phyloP scores from a whole-genome alignment of 1,140 invertebrate species.

The Andricus grossulariae region DNA sequence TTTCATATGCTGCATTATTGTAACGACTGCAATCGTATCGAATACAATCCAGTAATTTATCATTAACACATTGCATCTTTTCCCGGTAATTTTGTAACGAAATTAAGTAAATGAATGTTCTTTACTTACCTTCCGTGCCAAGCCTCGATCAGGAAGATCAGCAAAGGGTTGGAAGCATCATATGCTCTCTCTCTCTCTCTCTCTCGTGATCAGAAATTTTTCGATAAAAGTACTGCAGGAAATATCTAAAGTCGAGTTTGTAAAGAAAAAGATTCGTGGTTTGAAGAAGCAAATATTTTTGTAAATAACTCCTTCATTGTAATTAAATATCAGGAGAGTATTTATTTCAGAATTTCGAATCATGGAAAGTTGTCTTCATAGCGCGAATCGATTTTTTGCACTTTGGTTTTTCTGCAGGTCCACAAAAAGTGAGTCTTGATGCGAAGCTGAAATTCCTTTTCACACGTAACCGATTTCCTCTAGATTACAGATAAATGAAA shows the following conservation, averaged over 20 bases:
- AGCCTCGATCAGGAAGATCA: constrained; percentile 3
- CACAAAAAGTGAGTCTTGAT: background rate
- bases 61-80: background rate
- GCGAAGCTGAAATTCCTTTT: constrained; percentile 22
- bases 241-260: background rate
- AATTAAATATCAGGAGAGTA: background rate
- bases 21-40: constrained; percentile 6
- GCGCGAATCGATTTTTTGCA: background rate
- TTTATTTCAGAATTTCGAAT: background rate
- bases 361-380: background rate
- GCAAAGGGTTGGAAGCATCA: constrained; percentile 8
- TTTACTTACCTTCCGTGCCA: constrained; percentile 19
- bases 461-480: constrained; percentile 30
- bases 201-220: background rate
- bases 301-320: background rate
- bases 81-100: background rate
- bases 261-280: background rate
- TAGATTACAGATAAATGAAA: background rate
- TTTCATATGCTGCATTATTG: background rate
- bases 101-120: constrained; percentile 14
- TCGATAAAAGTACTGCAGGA: background rate
- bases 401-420: background rate
- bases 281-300: background rate
- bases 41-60: constrained; percentile 10
- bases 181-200: background rate